Conservation (phyloP, 2,888 invertebrate species). For the Epirrita christyi region DNA sequence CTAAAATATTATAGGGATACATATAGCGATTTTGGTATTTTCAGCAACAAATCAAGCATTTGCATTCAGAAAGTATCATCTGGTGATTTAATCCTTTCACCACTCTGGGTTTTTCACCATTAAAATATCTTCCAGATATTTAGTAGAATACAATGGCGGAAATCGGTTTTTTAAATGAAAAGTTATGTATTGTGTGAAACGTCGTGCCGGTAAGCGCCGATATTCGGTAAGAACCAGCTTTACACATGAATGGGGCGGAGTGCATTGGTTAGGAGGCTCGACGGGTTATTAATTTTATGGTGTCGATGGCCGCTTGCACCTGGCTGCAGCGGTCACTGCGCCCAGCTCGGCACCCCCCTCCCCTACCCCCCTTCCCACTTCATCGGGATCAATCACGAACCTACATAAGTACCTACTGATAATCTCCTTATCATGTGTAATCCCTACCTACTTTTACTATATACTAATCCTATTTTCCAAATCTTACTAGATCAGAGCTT, state of each 20-base stretch:
- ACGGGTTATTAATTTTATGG: conserved; percentile 84
- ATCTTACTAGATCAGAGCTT: no score
- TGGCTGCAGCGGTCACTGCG: conserved; percentile 80
- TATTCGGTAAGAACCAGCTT: conserved; percentile 42
- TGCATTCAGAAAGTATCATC: no score
- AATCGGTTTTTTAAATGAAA: no score
- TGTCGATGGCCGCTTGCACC: conserved; percentile 84
- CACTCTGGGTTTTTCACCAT: no score
- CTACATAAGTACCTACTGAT: background rate
- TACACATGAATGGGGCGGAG: conserved; percentile 53
- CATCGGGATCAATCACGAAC: conserved; percentile 65
- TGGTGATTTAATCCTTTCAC: no score
- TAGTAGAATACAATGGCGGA: no score
- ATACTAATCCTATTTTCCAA: no score
- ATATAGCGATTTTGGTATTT: no score
- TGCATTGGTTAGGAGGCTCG: conserved; percentile 78
- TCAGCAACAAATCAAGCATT: no score
- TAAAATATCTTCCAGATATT: no score
- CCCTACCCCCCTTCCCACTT: conserved; percentile 45
- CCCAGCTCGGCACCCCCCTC: conserved; percentile 42
- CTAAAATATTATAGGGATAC: no score
- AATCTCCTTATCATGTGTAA: background rate
- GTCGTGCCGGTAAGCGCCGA: background rate
- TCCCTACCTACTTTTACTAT: no score
- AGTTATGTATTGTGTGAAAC: background rate